Evolutionary conservation across 2,888 invertebrate genomes (phyloP), one percentile per base, ranked within the genome.

Genomic region (Andricus curvator): DNA sequence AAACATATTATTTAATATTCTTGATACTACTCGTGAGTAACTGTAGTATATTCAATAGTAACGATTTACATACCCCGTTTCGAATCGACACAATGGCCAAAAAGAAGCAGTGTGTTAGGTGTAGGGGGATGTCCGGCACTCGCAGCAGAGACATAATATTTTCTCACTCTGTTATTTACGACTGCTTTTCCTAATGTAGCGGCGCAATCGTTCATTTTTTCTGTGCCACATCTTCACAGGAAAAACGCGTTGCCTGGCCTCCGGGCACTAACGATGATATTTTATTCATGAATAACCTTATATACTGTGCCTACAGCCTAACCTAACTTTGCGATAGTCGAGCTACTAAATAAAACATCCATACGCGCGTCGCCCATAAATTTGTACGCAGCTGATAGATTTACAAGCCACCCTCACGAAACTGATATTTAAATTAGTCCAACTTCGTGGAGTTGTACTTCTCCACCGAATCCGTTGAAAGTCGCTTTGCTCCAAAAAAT

Each of bases 381-480:
- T 92, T 91, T 91, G 87, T 89, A 88, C 85, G 87, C 88, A 86
- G 88, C 90, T 88, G 92, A 92, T 92, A 92, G 92, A 92, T 92
- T 92, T 92, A 92, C 91, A 92, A 91, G 91, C 89, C 89, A 88
- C 89, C 90, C 89, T 88, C 86, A 88, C 90, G 88, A 89, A 92
- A 90, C 90, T 90, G 91, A 92, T 92, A 92, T 92, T 92, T 91
- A 92, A 92, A 92, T 92, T 92, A 92, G 92, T 91, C 89, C 89
- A 90, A 91, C 89, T 91, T 90, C 86, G 84, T 84, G 84, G 86
- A 89, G 89, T 89, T 88, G 87, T 83, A 84, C 85, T 84, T 83
- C 84, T 76, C 79, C 79, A 74, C 79, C 80, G 80, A 84, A 22
- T 67, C 48, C 64, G 64, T 79, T 48, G 64, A 74, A 60, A 51